phyloP scores from a whole-genome alignment of 1,140 invertebrate genomes.

The Holotrichia oblita region DNA sequence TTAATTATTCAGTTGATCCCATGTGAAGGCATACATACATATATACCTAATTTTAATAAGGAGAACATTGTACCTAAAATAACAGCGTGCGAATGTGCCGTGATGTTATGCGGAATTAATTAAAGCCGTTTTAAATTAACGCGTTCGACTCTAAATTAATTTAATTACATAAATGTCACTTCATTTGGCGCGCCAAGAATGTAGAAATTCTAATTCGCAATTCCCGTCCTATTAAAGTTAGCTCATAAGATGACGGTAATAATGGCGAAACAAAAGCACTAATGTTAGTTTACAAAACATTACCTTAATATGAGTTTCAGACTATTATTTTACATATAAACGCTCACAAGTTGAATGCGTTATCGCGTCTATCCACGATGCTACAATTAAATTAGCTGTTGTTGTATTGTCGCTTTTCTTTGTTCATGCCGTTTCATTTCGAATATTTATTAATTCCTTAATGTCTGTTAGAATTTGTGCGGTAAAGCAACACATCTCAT shows the following conservation, averaged over 20 bases:
- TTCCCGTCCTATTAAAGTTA: slow-evolving; percentile 31
- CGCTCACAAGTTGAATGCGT: slow-evolving; percentile 3
- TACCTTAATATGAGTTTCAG: slow-evolving; percentile 35
- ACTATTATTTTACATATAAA: slow-evolving; percentile 36
- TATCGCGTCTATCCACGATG: slow-evolving; percentile 4
- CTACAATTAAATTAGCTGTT: slow-evolving; percentile 13
- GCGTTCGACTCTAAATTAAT: slow-evolving; percentile 33
- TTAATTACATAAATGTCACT: slow-evolving; percentile 37
- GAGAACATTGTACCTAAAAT: slow-evolving; percentile 21
- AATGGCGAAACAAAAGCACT: slow-evolving; percentile 29
- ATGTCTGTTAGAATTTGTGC: no score
- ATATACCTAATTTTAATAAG: slow-evolving; percentile 29
- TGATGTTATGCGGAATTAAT: slow-evolving; percentile 34
- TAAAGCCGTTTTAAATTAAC: slow-evolving; percentile 37
- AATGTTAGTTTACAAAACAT: slow-evolving; percentile 36
- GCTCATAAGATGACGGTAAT: slow-evolving; percentile 33
- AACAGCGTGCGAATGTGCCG: slow-evolving; percentile 12
- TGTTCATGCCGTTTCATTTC: background rate
- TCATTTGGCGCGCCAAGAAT: slow-evolving; percentile 34
- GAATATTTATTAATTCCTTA: background rate
- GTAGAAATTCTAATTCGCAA: slow-evolving; percentile 33
- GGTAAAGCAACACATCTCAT: no score
- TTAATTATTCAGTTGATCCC: slow-evolving; percentile 3
- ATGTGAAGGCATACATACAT: background rate
- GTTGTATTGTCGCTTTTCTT: background rate